Evolutionary conservation across 2,888 invertebrate species (phyloP).

Genomic region (Drosophila siamana): DNA sequence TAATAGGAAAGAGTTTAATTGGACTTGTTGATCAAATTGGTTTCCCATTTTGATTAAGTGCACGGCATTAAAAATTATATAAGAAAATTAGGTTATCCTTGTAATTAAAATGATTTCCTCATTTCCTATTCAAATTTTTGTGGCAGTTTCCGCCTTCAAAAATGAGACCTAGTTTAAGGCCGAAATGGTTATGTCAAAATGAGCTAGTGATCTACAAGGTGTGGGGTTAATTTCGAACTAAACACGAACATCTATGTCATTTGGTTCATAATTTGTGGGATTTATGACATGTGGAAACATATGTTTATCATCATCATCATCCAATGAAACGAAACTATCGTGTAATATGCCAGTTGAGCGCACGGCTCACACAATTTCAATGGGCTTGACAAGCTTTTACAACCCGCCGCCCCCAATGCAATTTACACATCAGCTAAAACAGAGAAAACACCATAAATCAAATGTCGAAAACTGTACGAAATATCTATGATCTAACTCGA

Average conservation of each 20-base stretch:
- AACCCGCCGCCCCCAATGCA: conserved; percentile 17
- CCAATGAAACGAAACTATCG: conserved; percentile 20
- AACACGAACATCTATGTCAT: conserved; percentile 23
- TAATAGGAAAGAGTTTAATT: no score
- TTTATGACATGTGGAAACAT: conserved; percentile 56
- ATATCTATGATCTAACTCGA: no score
- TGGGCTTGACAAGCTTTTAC: conserved; percentile 54
- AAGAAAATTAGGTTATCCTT: neutral
- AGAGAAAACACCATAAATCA: conserved; percentile 32
- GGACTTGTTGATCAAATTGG: no score
- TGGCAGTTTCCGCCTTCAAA: neutral
- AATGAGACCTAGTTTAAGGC: neutral
- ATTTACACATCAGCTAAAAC: conserved; percentile 48
- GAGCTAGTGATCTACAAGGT: conserved; percentile 11
- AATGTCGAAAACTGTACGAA: conserved; percentile 32
- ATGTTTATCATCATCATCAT: conserved; percentile 45
- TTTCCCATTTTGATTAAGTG: neutral
- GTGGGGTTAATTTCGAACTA: neutral
- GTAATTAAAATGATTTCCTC: neutral
- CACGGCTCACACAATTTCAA: conserved; percentile 36
- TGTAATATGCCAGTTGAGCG: conserved; percentile 27
- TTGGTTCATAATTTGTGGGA: conserved; percentile 48
- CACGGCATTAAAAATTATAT: neutral
- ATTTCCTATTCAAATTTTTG: no score
- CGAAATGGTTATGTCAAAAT: conserved; percentile 1